phyloP scores from a whole-genome alignment of 1,140 invertebrate species.

The Pinna nobilis region DNA sequence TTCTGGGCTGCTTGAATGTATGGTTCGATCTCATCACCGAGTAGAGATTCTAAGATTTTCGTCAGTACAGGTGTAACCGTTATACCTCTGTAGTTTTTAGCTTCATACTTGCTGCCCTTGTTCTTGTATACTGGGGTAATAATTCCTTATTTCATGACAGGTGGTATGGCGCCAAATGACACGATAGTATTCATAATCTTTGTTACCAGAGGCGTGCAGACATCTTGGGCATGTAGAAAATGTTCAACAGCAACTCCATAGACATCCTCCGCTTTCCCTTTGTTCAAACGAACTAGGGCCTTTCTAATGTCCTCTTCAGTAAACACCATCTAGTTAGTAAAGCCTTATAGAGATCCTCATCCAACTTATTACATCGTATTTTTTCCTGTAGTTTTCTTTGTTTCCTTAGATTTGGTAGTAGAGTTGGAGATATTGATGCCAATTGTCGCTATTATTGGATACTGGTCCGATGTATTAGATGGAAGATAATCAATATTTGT shows the following conservation, averaged over 20 bases:
- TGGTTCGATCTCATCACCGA: not conserved
- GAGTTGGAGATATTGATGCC: not conserved
- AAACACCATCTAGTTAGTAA: not conserved
- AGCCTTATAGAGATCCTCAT: not conserved
- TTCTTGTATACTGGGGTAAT: constrained; percentile 16
- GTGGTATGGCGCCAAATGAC: not conserved
- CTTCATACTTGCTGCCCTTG: not conserved
- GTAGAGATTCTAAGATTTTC: constrained; percentile 3
- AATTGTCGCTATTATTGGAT: not conserved
- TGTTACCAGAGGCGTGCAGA: not conserved
- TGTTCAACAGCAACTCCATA: constrained; percentile 5
- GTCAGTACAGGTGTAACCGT: constrained; percentile 8
- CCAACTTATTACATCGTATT: not conserved
- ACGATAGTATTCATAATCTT: not conserved
- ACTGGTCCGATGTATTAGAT: not conserved
- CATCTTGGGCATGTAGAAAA: not conserved
- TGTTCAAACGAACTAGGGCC: not conserved
- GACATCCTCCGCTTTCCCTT: constrained; percentile 2
- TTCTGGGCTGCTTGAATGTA: not conserved
- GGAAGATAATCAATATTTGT: not conserved
- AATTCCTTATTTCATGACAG: constrained; percentile 3
- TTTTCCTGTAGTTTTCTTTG: not conserved
- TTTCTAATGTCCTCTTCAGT: not conserved
- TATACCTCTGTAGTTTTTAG: constrained; percentile 22
- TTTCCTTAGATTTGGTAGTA: not conserved